Evolutionary conservation across 2,113 vertebrate genomes (phyloP).

Genomic region (Callaeas wilsoni): DNA sequence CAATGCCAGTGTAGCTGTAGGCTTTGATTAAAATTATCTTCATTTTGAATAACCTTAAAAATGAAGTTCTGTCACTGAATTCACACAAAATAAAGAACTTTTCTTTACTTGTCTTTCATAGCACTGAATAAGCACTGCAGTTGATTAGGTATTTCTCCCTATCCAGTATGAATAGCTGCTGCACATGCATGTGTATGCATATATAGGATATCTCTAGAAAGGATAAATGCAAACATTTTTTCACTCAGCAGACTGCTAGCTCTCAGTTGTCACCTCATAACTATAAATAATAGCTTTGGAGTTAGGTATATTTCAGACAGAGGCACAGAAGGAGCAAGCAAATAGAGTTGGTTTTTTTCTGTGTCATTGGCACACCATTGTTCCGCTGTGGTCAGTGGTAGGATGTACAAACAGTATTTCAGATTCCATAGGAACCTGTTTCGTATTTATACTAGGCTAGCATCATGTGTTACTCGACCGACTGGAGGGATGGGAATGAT

Average conservation of each 20-base stretch:
- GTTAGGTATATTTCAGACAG: conserved; percentile 39
- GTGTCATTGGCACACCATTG: conserved; percentile 36
- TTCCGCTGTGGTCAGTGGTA: conserved; percentile 67
- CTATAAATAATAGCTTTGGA: conserved; percentile 65
- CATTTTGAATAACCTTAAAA: not conserved
- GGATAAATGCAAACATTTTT: conserved; percentile 50
- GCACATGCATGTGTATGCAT: not conserved
- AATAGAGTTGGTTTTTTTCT: conserved; percentile 38
- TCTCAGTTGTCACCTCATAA: conserved; percentile 71
- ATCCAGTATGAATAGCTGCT: conserved; percentile 6
- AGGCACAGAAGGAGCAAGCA: conserved; percentile 48
- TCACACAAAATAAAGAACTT: not conserved
- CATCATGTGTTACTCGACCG: conserved; percentile 5
- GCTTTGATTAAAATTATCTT: not conserved
- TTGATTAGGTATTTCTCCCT: conserved; percentile 39
- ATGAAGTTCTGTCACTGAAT: not conserved
- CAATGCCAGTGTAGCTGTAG: not conserved
- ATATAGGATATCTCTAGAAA: conserved; percentile 40
- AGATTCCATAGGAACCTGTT: conserved; percentile 64
- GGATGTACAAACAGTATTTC: conserved; percentile 50
- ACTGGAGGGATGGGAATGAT: conserved; percentile 6
- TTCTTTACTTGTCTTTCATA: not conserved
- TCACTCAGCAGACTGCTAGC: conserved; percentile 68
- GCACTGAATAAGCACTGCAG: not conserved
- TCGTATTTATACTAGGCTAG: conserved; percentile 53